phyloP scores from a whole-genome alignment of 2,888 invertebrate genomes.

The Sminthurinus aureus region DNA sequence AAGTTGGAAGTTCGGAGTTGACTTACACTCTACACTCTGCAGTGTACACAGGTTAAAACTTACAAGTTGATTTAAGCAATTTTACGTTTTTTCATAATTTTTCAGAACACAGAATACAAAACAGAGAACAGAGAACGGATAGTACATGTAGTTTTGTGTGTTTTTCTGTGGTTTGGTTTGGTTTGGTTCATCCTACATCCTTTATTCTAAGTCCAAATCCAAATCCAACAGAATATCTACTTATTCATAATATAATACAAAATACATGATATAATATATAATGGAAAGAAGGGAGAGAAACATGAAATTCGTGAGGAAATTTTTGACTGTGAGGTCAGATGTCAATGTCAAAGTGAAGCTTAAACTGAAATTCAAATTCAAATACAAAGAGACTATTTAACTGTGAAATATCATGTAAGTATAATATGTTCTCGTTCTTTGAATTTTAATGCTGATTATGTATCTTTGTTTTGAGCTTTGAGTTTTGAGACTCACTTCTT shows the following conservation, averaged over 20 bases:
- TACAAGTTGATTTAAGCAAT: background rate
- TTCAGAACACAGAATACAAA: no score
- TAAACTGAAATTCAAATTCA: background rate
- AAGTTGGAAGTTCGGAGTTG: no score
- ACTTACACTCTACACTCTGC: no score
- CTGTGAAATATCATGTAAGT: background rate
- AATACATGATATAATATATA: no score
- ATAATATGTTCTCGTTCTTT: background rate
- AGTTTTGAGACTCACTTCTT: background rate
- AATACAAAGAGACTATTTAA: background rate
- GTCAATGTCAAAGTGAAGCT: conserved; percentile 37
- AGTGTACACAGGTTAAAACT: no score
- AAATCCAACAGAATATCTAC: background rate
- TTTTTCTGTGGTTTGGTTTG: background rate
- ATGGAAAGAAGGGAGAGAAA: background rate
- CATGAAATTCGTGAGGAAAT: conserved; percentile 33
- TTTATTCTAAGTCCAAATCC: background rate
- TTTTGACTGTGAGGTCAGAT: conserved; percentile 38
- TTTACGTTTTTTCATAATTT: background rate
- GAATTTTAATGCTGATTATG: no score
- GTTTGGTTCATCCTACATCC: background rate
- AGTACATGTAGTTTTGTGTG: no score
- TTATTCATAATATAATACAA: background rate
- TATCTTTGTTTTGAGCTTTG: background rate
- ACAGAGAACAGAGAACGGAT: no score